phyloP scores from a whole-genome alignment of 1,140 invertebrate genomes.

The Drosophila serrata region DNA sequence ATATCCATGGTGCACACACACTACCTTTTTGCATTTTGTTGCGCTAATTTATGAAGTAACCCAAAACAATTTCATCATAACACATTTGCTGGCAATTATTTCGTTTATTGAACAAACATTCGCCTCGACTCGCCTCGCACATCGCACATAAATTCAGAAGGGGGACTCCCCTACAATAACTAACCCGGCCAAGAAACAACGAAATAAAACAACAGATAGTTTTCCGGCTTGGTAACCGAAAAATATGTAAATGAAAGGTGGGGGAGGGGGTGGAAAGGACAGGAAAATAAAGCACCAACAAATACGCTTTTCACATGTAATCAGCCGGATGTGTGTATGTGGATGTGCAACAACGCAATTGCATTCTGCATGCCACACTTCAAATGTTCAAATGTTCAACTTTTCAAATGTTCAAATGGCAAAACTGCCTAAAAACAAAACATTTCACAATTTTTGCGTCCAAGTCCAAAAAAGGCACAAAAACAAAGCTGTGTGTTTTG shows the following conservation, averaged over 20 bases:
- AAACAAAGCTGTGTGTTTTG: constrained; percentile 18
- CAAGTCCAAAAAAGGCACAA: constrained; percentile 56
- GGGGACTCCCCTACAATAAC: constrained; percentile 42
- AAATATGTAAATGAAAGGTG: constrained; percentile 75
- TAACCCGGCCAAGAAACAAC: constrained; percentile 51
- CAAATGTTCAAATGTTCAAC: constrained; percentile 33
- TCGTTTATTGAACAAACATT: constrained; percentile 84
- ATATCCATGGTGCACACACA: constrained; percentile 9
- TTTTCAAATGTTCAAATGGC: constrained; percentile 47
- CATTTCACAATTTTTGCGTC: constrained; percentile 73
- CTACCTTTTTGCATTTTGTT: constrained; percentile 40
- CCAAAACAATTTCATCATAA: constrained; percentile 83
- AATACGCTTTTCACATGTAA: constrained; percentile 51
- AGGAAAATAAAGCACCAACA: constrained; percentile 27
- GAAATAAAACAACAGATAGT: constrained; percentile 57
- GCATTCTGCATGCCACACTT: constrained; percentile 66
- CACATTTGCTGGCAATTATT: constrained; percentile 82
- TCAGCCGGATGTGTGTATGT: constrained; percentile 32
- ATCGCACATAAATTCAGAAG: constrained; percentile 76
- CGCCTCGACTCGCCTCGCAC: constrained; percentile 51
- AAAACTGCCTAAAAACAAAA: constrained; percentile 65
- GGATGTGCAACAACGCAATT: constrained; percentile 64
- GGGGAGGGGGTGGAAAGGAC: constrained; percentile 9
- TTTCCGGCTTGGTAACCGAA: constrained; percentile 65
- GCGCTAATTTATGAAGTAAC: constrained; percentile 83